These are phyloP conservation scores for Harpagus bidentatus DNA, from an alignment of 2,113 vertebrate genomes.

Conservation along the genomic window DNA sequence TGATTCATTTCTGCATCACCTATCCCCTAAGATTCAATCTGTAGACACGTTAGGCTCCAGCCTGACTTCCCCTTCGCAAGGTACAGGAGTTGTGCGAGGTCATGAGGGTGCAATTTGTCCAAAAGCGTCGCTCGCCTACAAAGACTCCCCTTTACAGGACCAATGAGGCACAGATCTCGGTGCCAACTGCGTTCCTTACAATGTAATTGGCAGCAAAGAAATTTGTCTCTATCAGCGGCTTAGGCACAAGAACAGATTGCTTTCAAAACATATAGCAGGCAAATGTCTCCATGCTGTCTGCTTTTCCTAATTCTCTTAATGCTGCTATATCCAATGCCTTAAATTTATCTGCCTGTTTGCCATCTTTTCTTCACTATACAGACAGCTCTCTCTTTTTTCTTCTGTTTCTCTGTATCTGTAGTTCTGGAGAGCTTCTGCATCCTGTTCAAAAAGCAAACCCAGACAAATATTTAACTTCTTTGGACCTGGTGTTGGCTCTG, in stretches of 20 bases:
- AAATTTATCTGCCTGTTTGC: not conserved
- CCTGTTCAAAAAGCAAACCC: not conserved
- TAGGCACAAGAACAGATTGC: not conserved
- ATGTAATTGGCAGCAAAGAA: constrained; percentile 13
- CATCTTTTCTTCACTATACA: not conserved
- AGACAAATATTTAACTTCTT: not conserved
- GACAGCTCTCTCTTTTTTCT: not conserved
- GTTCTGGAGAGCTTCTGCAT: not conserved
- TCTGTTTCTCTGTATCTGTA: not conserved
- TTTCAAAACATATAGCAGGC: not conserved
- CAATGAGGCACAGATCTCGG: not conserved
- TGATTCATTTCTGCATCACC: constrained; percentile 47
- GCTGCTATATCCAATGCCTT: not conserved
- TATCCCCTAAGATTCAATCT: not conserved
- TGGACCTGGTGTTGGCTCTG: not conserved
- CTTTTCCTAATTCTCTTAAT: not conserved
- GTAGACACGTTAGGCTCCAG: constrained; percentile 8
- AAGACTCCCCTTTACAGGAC: constrained; percentile 17
- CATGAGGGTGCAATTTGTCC: constrained; percentile 25
- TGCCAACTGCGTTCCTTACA: constrained; percentile 13
- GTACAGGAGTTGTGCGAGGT: not conserved
- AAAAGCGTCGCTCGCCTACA: not conserved
- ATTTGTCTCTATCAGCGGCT: not conserved
- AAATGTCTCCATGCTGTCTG: not conserved
- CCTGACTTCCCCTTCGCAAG: not conserved